phyloP scores from a whole-genome alignment of 2,113 vertebrate genomes.

The Myrmecobius fasciatus region DNA sequence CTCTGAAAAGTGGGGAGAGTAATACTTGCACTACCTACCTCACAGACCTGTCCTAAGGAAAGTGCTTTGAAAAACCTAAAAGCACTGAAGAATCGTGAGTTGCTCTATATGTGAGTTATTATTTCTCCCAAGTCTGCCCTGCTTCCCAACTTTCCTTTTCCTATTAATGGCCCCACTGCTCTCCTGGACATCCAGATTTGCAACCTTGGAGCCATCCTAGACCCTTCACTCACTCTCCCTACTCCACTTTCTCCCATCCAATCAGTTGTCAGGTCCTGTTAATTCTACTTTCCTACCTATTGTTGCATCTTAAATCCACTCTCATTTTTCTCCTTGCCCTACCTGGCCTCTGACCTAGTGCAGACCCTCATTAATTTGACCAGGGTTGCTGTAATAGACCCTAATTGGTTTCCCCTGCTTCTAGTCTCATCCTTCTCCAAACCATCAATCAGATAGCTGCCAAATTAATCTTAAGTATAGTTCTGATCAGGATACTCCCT shows the following conservation, averaged over 20 bases:
- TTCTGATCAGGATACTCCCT: neutral
- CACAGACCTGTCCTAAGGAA: neutral
- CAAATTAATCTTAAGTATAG: neutral
- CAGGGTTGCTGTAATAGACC: neutral
- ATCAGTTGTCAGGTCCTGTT: neutral
- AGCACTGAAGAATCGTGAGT: neutral
- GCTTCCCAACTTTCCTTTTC: neutral
- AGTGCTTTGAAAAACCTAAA: conserved; percentile 5
- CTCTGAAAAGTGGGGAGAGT: neutral
- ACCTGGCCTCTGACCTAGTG: neutral
- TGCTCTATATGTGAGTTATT: neutral
- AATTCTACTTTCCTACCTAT: neutral
- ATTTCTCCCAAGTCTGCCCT: neutral
- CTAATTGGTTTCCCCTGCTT: neutral
- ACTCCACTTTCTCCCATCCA: neutral
- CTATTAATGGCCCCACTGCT: neutral
- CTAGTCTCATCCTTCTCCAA: neutral
- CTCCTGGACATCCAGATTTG: neutral
- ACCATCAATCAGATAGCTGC: neutral
- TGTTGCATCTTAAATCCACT: neutral
- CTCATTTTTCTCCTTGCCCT: neutral
- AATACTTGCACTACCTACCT: conserved; percentile 4
- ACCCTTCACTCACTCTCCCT: neutral
- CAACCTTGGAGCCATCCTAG: neutral
- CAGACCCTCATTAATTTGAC: neutral